Evolutionary conservation across 2,888 invertebrate genomes (phyloP), one percentile per base, ranked within the genome.

Genomic region (Apodemia duryi): DNA sequence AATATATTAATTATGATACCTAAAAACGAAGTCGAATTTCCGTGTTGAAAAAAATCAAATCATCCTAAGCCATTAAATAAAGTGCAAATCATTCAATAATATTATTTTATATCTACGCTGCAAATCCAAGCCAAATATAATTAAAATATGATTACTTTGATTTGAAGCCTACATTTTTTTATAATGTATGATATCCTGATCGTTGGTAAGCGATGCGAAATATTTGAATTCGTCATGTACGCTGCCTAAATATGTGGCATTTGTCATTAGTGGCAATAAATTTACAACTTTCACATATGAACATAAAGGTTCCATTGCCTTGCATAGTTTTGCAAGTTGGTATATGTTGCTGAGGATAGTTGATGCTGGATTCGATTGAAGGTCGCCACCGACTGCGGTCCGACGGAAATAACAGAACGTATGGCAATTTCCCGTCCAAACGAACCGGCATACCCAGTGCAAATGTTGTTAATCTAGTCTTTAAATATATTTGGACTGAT

Each of bases 381-480:
- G 87, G 85, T 84, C 85, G 80, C 71, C 79, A 75, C 73, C 77
- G 73, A 76, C 76, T 73, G 75, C 76, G 74, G 75, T 72, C 76
- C 76, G 77, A 82, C 88, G 87, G 86, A 89, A 87, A 88, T 87
- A 85, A 79, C 81, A 79, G 78, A 78, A 81, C 83, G 81, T 79
- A 78, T 77, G 77, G 81, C 85, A 84, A 88, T 88, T 83, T 88
- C 86, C 87, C 83, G 81, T 79, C 73, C 65, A 13, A 57, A 57
- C 13, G 13, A 29, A 32, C 32, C 57, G 32, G 2, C 57, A 11
- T 6, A 11, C 32, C 10, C 29, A n/a, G 46, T 49, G 46, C n/a
- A n/a, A 13, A 49, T 13, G 0, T 13, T 46, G 4, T 46, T 46
- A 46, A n/a, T 5, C 13, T 46, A 13, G 46, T 5, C 46, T 46